Conservation (phyloP, 2,888 invertebrate species). For the Lapara coniferarum region DNA sequence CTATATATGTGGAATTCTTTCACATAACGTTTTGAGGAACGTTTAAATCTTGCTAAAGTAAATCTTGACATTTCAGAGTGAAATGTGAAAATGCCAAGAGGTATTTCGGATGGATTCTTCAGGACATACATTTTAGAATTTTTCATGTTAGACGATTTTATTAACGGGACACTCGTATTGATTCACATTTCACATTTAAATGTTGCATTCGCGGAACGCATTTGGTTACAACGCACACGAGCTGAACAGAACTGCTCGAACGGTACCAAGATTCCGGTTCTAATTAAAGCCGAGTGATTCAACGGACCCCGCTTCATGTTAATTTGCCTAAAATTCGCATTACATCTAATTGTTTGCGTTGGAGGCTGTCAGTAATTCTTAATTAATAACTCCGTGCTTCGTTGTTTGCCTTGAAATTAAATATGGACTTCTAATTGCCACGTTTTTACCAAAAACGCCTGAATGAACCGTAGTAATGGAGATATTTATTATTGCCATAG, state of each 20-base stretch:
- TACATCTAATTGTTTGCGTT: conserved; percentile 57
- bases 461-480: background rate
- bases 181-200: conserved; percentile 58
- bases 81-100: conserved; percentile 28
- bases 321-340: conserved; percentile 73
- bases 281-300: conserved; percentile 75
- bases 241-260: conserved; percentile 60
- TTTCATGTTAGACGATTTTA: background rate
- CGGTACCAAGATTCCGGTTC: conserved; percentile 72
- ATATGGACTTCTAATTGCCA: conserved; percentile 24
- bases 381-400: conserved; percentile 43
- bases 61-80: conserved; percentile 26
- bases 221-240: conserved; percentile 58
- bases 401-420: conserved; percentile 42
- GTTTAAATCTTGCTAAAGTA: background rate
- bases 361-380: conserved; percentile 46
- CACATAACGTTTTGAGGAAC: conserved; percentile 8
- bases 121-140: too few species aligned
- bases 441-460: conserved; percentile 8
- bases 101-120: too few species aligned
- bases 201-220: conserved; percentile 69
- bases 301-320: conserved; percentile 56
- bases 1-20: conserved; percentile 32
- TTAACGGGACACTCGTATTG: conserved; percentile 35
- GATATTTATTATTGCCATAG: background rate